Percentiles rank a stretch among this genome's conserved stretches.
phyloP scores from a whole-genome alignment of 2,888 invertebrate species.

The Elysia crispata region DNA sequence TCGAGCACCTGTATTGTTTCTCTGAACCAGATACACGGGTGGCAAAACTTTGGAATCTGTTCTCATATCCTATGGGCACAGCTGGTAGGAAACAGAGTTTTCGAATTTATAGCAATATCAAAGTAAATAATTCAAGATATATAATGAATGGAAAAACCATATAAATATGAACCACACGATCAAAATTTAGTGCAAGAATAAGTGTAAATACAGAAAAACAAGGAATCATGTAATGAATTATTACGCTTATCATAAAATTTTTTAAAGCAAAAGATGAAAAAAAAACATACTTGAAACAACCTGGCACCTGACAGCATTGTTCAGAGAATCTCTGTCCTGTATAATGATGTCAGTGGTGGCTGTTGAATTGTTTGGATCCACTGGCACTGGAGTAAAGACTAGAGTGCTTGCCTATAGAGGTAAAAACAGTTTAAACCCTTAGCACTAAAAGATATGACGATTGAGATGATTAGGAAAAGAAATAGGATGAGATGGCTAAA shows the following conservation, averaged over 20 bases:
- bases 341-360: conserved; percentile 35
- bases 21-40: too few species aligned
- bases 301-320: conserved; percentile 37
- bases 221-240: too few species aligned
- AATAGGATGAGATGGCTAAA: too few species aligned
- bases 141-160: background rate
- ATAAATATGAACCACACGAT: too few species aligned
- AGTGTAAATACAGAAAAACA: too few species aligned
- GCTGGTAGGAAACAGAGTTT: conserved; percentile 44
- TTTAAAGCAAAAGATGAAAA: too few species aligned
- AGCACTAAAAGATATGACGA: conserved; percentile 27
- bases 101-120: background rate
- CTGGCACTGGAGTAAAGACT: conserved; percentile 43
- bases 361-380: conserved; percentile 2
- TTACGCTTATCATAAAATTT: too few species aligned
- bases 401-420: background rate
- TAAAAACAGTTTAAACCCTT: too few species aligned
- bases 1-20: too few species aligned
- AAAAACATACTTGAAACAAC: conserved; percentile 44
- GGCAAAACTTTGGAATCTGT: background rate
- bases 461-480: too few species aligned
- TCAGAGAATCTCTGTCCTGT: conserved; percentile 53
- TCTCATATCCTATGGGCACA: conserved; percentile 46
- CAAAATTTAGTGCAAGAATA: too few species aligned
- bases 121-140: background rate